Evolutionary conservation across 2,888 invertebrate species (phyloP).

Genomic region (Strigamia transsilvanica): DNA sequence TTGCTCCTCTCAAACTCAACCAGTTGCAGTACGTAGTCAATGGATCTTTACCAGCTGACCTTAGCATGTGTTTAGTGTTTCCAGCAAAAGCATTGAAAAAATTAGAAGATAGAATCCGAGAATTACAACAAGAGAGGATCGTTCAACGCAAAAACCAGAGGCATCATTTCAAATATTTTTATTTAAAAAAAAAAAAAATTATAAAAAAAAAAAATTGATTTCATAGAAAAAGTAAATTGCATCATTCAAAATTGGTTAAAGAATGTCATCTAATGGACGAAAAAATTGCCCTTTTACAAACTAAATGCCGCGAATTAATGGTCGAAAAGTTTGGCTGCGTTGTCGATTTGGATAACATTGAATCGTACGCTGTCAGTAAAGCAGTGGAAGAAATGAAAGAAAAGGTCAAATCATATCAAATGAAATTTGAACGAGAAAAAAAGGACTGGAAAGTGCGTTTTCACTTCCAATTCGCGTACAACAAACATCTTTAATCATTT

Average conservation of each 20-base stretch:
- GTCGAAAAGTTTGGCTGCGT: constrained; percentile 34
- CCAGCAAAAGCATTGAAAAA: constrained; percentile 3
- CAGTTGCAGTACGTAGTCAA: constrained; percentile 71
- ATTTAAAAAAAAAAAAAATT: not conserved
- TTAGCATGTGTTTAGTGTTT: constrained; percentile 18
- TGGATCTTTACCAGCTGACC: not conserved
- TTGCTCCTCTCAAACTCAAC: constrained; percentile 74
- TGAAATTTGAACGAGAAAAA: not conserved
- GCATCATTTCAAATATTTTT: not conserved
- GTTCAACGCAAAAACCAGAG: constrained; percentile 1
- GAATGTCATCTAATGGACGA: constrained; percentile 32
- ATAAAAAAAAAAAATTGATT: not conserved
- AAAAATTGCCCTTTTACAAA: not conserved
- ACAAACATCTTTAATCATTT: not conserved
- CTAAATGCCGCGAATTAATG: constrained; percentile 47
- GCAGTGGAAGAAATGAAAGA: constrained; percentile 49
- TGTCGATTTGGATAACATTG: constrained; percentile 38
- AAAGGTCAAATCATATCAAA: not conserved
- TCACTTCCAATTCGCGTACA: not conserved
- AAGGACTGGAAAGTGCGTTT: constrained; percentile 7
- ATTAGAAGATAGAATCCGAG: constrained; percentile 32
- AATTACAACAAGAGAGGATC: constrained; percentile 35
- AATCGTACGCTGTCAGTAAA: not conserved
- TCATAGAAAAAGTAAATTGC: constrained; percentile 17
- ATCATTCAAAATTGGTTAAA: not conserved